Base-by-base conservation (phyloP, 2,113 vertebrate species). In the Ovis canadensis region DNA sequence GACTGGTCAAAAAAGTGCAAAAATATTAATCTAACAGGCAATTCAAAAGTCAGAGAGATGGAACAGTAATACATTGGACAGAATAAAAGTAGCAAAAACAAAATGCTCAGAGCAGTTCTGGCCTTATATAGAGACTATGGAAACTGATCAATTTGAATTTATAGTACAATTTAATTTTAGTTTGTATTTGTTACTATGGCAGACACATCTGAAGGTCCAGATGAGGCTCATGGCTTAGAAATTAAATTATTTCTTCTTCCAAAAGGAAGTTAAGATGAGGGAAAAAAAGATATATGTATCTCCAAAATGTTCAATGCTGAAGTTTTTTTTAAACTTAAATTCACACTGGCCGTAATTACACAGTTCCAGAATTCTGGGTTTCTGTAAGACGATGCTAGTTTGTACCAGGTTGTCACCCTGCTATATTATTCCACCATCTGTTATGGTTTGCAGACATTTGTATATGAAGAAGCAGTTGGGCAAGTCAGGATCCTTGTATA, bases 111-210 rank as follows among this genome's bases (percentile, higher is more conserved):
- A 94, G 93, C 77, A 77, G 23, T 89, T 90, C 59, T 78, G 59
- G 89, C 92, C 67, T 92, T 55, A 77, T 29, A 62, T 33, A 93
- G 54, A 91, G 40, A 93, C 59, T 87, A 94, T 90, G 81, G 55
- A 96, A 89, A 94, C 48, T 2, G 31, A 81, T 93, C 78, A 77
- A 54, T 86, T 74, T 92, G 60, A 17, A 90, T 59, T 98, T 87
- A 87, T 3, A 94, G 33, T 77, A 59, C 9, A 80, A 60, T 86
- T 87, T 87, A 90, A 96, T 94, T 96, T 95, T 90, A 96, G 57
- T 97, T 88, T 91, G 80, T 74, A 87, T 96, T 94, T 45, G 50
- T 95, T 95, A 91, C 78, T 85, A 94, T 88, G 50, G 62, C 27
- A 92, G 94, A 96, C 50, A 93, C 67, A 95, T 59, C n/a, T 67